Evolutionary conservation across 1,140 invertebrate species (phyloP).

Genomic region (Ceratosolen fusciceps): DNA sequence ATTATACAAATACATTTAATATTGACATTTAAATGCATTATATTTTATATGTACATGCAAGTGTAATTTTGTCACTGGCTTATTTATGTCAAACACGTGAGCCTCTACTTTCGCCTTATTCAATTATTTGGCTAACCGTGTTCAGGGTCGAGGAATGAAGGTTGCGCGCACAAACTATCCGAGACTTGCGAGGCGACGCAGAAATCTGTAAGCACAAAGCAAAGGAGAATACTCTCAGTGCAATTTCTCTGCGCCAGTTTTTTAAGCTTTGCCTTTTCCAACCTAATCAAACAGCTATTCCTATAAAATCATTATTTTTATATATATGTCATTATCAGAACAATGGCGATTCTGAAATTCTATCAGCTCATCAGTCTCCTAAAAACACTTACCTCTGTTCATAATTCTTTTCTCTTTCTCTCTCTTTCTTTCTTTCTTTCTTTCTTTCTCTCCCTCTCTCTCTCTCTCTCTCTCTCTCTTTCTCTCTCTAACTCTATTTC

Average conservation of each 20-base stretch:
- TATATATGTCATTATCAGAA: conserved; percentile 37
- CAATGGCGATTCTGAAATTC: conserved; percentile 61
- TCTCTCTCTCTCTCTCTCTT: too few relatives aligned
- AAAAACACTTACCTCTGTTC: conserved; percentile 54
- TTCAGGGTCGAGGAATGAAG: conserved; percentile 70
- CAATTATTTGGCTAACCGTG: conserved; percentile 66
- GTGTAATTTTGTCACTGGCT: conserved; percentile 27
- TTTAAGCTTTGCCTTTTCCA: conserved; percentile 66
- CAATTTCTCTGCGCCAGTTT: conserved; percentile 67
- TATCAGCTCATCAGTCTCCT: conserved; percentile 1
- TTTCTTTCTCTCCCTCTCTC: too few relatives aligned
- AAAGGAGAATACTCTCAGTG: conserved; percentile 72
- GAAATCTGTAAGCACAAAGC: conserved; percentile 73
- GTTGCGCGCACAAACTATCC: conserved; percentile 69
- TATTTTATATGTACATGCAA: conserved; percentile 26
- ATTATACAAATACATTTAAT: conserved; percentile 19
- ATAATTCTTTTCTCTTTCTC: too few relatives aligned
- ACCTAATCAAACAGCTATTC: conserved; percentile 64
- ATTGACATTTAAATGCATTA: conserved; percentile 9
- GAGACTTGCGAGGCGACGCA: conserved; percentile 69
- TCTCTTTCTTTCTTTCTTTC: too few relatives aligned
- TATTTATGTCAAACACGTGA: conserved; percentile 41
- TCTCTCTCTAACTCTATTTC: too few relatives aligned
- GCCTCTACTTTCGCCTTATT: conserved; percentile 53
- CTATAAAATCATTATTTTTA: conserved; percentile 53